Evolutionary conservation across 2,113 vertebrate species (phyloP).

Genomic region (Gymnogyps californianus): DNA sequence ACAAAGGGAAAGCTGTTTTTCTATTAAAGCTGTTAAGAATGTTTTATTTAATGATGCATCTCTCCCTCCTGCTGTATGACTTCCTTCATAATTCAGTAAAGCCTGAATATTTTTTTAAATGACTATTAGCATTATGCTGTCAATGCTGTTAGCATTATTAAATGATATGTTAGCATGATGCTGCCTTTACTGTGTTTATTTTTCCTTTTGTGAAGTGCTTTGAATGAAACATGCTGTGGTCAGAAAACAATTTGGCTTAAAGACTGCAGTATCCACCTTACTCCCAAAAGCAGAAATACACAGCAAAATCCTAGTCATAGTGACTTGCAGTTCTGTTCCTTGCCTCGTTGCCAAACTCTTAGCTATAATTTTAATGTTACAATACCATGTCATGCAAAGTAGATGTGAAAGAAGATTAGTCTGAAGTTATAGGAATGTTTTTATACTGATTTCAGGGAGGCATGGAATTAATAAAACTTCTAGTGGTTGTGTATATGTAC

Average conservation of each 20-base stretch:
- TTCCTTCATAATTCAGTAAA: background rate
- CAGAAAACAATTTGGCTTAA: background rate
- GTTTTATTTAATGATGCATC: background rate
- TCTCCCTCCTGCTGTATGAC: background rate
- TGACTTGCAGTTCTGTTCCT: conserved; percentile 4
- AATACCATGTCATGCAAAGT: background rate
- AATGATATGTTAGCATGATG: background rate
- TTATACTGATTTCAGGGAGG: background rate
- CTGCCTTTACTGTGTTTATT: background rate
- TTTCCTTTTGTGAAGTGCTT: background rate
- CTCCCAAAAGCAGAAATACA: background rate
- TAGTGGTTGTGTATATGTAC: background rate
- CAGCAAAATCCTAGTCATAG: background rate
- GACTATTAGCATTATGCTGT: background rate
- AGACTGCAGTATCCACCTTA: background rate
- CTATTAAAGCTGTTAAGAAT: background rate
- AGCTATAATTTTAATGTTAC: background rate
- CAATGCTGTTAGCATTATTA: background rate
- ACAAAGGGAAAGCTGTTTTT: background rate
- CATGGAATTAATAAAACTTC: background rate
- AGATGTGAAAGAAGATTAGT: background rate
- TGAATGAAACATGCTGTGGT: background rate
- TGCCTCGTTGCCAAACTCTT: background rate
- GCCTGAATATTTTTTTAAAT: background rate
- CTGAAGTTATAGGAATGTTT: background rate